Base-by-base conservation (phyloP, 2,113 vertebrate species). In the Thryonomys swinderianus region DNA sequence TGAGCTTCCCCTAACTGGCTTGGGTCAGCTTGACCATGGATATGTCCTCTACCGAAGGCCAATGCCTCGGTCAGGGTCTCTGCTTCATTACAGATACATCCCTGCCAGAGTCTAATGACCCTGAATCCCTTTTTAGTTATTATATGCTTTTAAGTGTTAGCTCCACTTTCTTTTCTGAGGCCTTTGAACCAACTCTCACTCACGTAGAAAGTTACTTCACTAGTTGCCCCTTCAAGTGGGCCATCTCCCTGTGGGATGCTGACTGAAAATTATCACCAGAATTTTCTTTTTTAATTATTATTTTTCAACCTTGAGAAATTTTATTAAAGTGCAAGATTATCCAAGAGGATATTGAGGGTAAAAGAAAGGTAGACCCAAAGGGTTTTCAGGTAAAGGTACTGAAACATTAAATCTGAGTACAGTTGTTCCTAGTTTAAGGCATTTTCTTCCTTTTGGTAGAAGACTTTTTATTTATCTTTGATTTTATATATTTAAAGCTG, bases 261-360 rank as follows among this genome's bases (percentile, higher is more conserved):
- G 73, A 45, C 45, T 61, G 59, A 76, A 40, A n/a, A 11, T 86
- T 37, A 27, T 16, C 4, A 11, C 21, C 16, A 40, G 2, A 14
- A 40, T n/a, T 87, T 96, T 79, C 42, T 55, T 74, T 78, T 51
- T 66, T 40, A 69, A n/a, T 85, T 73, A 69, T 86, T 74, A 59
- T 45, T 79, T 42, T 84, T 73, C 34, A 71, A 4, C 17, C 12
- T 14, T 7, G 40, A 25, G 53, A 34, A 71, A 10, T 0, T 3
- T 45, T 71, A 42, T 61, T 79, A 40, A 84, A 87, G 27, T 73
- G 23, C 82, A 67, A 80, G 93, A 20, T 91, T 61, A 21, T 80
- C 74, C 2, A 79, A 59, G 40, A 37, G 10, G 20, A 62, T 80
- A 3, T 25, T 88, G 42, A 88, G 25, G 27, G 12, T 34, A n/a